Base-by-base conservation (phyloP, 2,113 vertebrate genomes). In the Lota lota region DNA sequence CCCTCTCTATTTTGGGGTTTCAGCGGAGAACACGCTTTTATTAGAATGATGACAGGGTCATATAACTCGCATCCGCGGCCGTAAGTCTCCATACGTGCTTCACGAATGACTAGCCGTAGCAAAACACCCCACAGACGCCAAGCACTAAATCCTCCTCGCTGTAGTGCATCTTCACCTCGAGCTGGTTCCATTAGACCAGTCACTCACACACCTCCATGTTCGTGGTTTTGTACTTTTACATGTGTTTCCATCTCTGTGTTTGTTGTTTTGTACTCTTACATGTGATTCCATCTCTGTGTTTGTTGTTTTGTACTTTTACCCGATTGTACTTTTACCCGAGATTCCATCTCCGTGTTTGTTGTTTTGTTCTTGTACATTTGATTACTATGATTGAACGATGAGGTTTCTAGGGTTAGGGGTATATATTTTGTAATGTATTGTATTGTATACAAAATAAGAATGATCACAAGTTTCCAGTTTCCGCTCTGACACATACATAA, bases 81-180 rank as follows among this genome's bases (percentile, higher is more conserved):
- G 72, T 73, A 79, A 75, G 75, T 83, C 69, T 58, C 80, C 22
- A 80, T 73, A 70, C 67, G 56, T 67, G 70, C 68, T 74, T 79
- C 75, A 74, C 62, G 78, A 68, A 47, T 66, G 69, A 72, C 72
- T 83, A 76, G 66, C 69, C 10, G 59, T 72, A 77, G 81, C 76
- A 77, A 74, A 84, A 83, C 63, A 68, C 79, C 47, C 57, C 50
- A 59, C 67, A 20, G 36, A 6, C 0, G 64, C 47, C 68, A 69
- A 8, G 54, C 70, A 70, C 57, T 75, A 85, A 79, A 80, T 83
- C 70, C 54, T 24, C 61, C 64, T 69, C 18, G 63, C 19, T 66
- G 72, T 16, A 1, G 68, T 69, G 53, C 56, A 60, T 68, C 24
- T 40, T 24, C 51, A 61, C 53, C 57, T 20, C 36, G 36, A 40